Evolutionary conservation across 2,888 invertebrate genomes (phyloP).

Genomic region (Maniola hyperantus): DNA sequence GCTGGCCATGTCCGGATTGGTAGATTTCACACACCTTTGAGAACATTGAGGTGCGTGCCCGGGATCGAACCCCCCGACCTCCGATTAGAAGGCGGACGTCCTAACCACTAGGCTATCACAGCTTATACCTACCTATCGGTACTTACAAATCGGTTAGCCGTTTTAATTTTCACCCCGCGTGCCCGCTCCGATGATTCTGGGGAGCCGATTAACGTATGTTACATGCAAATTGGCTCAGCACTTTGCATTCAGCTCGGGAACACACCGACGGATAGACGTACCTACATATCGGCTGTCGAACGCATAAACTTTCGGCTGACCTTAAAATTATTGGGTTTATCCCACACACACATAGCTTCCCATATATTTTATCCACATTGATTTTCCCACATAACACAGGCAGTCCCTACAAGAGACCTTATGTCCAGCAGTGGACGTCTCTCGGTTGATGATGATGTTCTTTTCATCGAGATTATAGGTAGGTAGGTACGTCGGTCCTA

Average conservation of each 20-base stretch:
- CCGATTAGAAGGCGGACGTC: too few species aligned
- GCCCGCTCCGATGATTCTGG: conserved; percentile 24
- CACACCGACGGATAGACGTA: conserved; percentile 17
- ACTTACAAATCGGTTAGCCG: conserved; percentile 1
- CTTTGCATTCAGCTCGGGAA: conserved; percentile 22
- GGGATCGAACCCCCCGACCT: too few species aligned
- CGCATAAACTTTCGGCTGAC: conserved; percentile 25
- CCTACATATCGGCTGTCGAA: conserved; percentile 15
- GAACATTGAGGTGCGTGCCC: too few species aligned
- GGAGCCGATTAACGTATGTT: conserved; percentile 31
- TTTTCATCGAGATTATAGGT: too few species aligned
- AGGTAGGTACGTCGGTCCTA: too few species aligned
- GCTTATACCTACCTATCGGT: too few species aligned
- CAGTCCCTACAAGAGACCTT: too few species aligned
- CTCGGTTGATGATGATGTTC: too few species aligned
- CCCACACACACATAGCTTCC: neutral
- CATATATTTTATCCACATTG: neutral
- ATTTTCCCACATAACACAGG: neutral
- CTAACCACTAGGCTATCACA: too few species aligned
- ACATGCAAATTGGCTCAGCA: conserved; percentile 24
- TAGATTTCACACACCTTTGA: too few species aligned
- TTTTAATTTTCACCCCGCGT: conserved; percentile 21
- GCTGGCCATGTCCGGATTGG: too few species aligned
- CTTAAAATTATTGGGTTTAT: conserved; percentile 13
- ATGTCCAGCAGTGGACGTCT: too few species aligned